Base-by-base conservation (phyloP, 2,888 invertebrate genomes). In the Sycophila texana region DNA sequence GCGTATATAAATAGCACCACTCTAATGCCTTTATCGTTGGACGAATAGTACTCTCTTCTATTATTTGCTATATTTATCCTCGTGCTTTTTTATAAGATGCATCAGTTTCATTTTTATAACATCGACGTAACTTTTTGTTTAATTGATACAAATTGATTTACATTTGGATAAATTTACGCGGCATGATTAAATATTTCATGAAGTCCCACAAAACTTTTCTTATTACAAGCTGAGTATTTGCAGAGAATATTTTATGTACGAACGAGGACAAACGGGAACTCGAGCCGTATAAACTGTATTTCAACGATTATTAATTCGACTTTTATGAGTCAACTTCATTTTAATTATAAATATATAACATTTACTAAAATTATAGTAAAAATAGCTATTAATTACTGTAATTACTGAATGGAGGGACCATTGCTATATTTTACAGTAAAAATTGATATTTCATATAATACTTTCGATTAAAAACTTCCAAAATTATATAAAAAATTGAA, bases 21-120 rank as follows among this genome's bases (percentile, higher is more conserved):
- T 68, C 68, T 55, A 55, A 68, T n/a, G 55, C 39, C 55, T 68
- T 55, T 55, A 68, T 55, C 16, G 39, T 30, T 18, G n/a, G 18
- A 2, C 39, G 20, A 61, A 30, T 26, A 10, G 1, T 10, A 39
- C 39, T 7, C 39, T 30, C 20, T 10, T 5, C 4, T n/a, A 53
- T n/a, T 61, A 14, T 30, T 39, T 30, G 13, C 5, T 30, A n/a
- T 4, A 7, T 14, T 61, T 4, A 14, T 14, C 14, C 4, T n/a
- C n/a, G n/a, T n/a, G n/a, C n/a, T n/a, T n/a, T n/a, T n/a, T n/a
- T n/a, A n/a, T n/a, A n/a, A n/a, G n/a, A n/a, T n/a, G 14, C 13
- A 51, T 16, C 51, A 51, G 14, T 51, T 51, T 16, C 3, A 16
- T n/a, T 51, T 51, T 51, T 16, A 12, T 16, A 51, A 51, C 30